Evolutionary conservation across 2,113 vertebrate species (phyloP).

Genomic region (Eubucco bourcierii): DNA sequence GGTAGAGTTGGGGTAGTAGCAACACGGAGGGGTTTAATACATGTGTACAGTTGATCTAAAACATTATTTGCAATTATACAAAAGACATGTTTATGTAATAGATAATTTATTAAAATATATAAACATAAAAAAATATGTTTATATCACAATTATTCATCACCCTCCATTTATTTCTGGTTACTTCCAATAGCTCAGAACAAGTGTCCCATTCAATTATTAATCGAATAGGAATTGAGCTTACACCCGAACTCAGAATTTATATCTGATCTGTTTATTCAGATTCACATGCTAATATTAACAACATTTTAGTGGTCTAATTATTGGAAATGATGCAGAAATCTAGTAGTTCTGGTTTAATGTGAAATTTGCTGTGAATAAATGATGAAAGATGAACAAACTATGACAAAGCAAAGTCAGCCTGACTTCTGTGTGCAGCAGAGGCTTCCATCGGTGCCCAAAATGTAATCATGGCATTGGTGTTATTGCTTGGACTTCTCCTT

Average conservation of each 20-base stretch:
- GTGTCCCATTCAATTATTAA: not conserved
- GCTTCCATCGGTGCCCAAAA: accelerated
- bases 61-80: not conserved
- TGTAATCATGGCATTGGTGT: not conserved
- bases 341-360: not conserved
- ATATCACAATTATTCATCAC: not conserved
- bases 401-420: not conserved
- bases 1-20: not conserved
- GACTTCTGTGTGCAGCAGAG: not conserved
- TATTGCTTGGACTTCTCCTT: not conserved
- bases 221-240: not conserved
- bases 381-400: not conserved
- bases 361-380: not conserved
- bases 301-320: not conserved
- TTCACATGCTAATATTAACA: not conserved
- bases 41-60: not conserved
- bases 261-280: not conserved
- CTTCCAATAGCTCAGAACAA: not conserved
- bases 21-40: not conserved
- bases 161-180: not conserved
- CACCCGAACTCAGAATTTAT: not conserved
- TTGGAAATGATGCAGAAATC: not conserved
- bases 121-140: not conserved
- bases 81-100: accelerated
- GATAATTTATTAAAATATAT: not conserved